Conservation (phyloP, 2,888 invertebrate species). For the Chelonus formosanus region DNA sequence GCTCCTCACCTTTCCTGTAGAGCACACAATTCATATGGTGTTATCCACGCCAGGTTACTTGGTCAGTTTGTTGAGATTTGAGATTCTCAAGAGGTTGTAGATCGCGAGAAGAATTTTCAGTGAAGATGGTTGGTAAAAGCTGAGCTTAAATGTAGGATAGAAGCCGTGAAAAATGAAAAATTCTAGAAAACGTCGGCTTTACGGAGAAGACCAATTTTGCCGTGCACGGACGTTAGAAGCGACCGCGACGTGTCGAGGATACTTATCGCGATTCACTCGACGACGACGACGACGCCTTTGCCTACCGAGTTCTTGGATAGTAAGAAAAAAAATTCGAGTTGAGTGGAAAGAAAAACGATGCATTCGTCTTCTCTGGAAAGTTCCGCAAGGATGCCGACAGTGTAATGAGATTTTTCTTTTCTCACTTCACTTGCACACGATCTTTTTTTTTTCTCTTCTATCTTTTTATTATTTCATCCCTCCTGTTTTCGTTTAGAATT, state of each 20-base stretch:
- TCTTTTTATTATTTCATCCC: slow-evolving; percentile 9
- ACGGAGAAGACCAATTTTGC: slow-evolving; percentile 25
- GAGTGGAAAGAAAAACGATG: slow-evolving; percentile 18
- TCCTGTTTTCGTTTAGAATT: background rate
- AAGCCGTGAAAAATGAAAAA: slow-evolving; percentile 30
- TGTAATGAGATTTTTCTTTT: slow-evolving; percentile 31
- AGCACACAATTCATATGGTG: slow-evolving; percentile 31
- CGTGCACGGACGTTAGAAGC: slow-evolving; percentile 15
- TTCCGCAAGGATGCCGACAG: slow-evolving; percentile 21
- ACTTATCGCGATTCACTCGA: slow-evolving; percentile 31
- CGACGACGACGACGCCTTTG: slow-evolving; percentile 23
- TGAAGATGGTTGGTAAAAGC: slow-evolving; percentile 14
- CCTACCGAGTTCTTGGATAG: slow-evolving; percentile 11
- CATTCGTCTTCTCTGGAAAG: slow-evolving; percentile 18
- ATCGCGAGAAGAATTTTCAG: background rate
- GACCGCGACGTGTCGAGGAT: slow-evolving; percentile 30
- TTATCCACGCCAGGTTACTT: slow-evolving; percentile 29
- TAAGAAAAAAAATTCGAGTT: slow-evolving; percentile 16
- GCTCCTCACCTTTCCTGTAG: background rate
- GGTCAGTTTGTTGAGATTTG: slow-evolving; percentile 30
- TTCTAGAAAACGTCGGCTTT: slow-evolving; percentile 5
- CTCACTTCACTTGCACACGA: slow-evolving; percentile 14
- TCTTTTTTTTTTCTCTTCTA: slow-evolving; percentile 11
- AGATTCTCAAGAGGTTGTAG: slow-evolving; percentile 17
- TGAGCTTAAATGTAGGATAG: background rate